A percentile compares a stretch with the other conserved stretches of the same genome.
Conservation (phyloP, 2,797 vertebrate species). For the Pangasius djambal region DNA sequence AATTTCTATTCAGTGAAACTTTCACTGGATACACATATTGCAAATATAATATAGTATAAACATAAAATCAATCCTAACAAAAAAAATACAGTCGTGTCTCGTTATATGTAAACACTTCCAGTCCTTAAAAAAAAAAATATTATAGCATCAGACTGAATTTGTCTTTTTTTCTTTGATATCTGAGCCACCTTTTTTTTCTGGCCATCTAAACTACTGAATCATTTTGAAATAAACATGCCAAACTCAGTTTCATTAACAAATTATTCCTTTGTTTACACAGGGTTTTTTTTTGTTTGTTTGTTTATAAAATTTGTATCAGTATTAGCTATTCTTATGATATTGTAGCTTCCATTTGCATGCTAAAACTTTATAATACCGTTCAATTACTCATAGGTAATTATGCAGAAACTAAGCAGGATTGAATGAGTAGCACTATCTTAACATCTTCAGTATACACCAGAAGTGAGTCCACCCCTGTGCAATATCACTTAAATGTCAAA, state of each 20-base stretch:
- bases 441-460: background rate
- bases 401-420: background rate
- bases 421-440: background rate
- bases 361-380: background rate
- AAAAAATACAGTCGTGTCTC: too few relatives aligned
- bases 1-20: too few relatives aligned
- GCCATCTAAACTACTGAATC: background rate
- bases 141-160: background rate
- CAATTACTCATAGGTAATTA: background rate
- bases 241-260: background rate
- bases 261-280: background rate
- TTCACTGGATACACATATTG: too few relatives aligned
- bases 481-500: too few relatives aligned
- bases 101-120: background rate
- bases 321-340: background rate
- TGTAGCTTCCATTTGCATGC: background rate
- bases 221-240: background rate
- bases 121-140: too few relatives aligned
- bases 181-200: background rate
- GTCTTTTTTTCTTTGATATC: background rate
- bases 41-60: too few relatives aligned
- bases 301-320: too few relatives aligned
- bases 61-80: too few relatives aligned
- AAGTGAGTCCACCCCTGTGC: too few relatives aligned
- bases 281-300: too few relatives aligned